Base-by-base conservation (phyloP, 2,113 vertebrate species). In the Anoplopoma fimbria region DNA sequence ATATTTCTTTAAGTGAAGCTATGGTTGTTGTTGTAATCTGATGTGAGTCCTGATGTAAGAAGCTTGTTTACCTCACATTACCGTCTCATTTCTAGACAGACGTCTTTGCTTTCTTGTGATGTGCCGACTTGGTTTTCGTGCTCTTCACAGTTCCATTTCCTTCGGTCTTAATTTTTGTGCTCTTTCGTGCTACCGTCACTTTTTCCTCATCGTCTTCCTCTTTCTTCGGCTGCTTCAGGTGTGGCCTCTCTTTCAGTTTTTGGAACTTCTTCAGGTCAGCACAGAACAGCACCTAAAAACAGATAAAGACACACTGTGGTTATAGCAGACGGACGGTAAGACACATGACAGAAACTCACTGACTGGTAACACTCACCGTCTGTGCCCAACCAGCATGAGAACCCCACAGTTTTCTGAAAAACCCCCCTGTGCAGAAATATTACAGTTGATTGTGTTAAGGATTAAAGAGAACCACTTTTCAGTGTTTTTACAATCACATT, bases 301-400 rank as follows among this genome's bases (percentile, higher is more conserved):
- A 84, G 29, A 42, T 6, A 53, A 53, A 75, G n/a, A 62, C 31
- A 67, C 33, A 23, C 10, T 40, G n/a, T 45, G 23, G 29, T 74
- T 71, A 67, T 4, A 81, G 40, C 36, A n/a, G 8, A 71, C 2
- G 23, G 8, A 81, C 38, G n/a, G 17, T n/a, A 15, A 62, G 21
- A 38, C 9, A 36, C 2, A 13, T 23, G 53, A 82, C 9, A 71
- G 8, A 49, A 45, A 71, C 3, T 51, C 2, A 73, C 2, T 0
- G 1, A 69, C n/a, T 19, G 1, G 8, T 33, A 42, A 12, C 25
- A 96, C 98, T 98, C 86, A 99, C 98, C 25, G 97, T 96, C 61
- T 99, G 98, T 0, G 97, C 96, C 98, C 98, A 99, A 76, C 98
- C 98, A 0, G 98, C 97, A 8, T 80, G 94, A 23, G 97, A 93